Evolutionary conservation across 2,797 vertebrate species (phyloP).

Genomic region (Aselliscus stoliczkanus): DNA sequence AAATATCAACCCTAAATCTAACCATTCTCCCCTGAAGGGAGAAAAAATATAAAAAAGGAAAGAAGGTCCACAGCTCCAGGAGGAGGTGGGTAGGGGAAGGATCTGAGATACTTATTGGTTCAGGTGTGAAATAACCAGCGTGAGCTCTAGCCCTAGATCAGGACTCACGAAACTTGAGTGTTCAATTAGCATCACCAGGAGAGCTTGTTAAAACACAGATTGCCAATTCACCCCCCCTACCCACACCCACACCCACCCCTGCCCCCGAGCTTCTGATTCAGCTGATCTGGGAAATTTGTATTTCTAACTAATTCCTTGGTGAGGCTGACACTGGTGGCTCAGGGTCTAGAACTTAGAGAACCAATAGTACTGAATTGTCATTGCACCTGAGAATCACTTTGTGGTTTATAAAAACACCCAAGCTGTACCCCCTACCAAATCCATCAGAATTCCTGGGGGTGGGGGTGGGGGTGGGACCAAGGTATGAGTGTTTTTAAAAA

Average conservation of each 20-base stretch:
- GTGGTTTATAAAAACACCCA: neutral
- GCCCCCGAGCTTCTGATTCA: neutral
- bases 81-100: neutral
- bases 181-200: neutral
- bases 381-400: neutral
- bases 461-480: no score
- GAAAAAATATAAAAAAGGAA: rapidly evolving
- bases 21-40: neutral
- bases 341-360: neutral
- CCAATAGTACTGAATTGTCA: neutral
- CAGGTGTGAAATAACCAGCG: neutral
- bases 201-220: neutral
- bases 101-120: neutral
- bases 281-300: neutral
- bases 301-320: neutral
- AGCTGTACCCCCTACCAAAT: neutral
- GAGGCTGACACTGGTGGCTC: neutral
- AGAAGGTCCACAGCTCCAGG: rapidly evolving
- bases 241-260: no score
- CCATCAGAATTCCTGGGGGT: neutral
- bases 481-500: neutral
- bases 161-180: neutral
- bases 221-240: neutral
- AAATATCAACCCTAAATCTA: neutral
- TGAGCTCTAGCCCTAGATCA: neutral